Percentiles rank a stretch among this genome's conserved stretches.
Conservation (phyloP, 2,113 vertebrate species). For the Smithornis capensis region DNA sequence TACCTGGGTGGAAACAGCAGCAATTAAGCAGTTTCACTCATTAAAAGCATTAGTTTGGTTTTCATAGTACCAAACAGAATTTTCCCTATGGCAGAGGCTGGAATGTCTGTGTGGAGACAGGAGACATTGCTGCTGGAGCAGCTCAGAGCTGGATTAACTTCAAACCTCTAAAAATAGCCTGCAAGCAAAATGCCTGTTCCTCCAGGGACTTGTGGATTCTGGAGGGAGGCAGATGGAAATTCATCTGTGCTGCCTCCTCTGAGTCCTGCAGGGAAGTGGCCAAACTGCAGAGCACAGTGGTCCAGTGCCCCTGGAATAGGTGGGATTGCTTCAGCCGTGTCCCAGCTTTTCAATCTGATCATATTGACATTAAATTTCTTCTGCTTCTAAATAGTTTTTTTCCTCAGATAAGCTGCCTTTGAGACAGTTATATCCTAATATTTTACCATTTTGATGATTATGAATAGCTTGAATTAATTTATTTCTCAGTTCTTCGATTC, state of each 20-base stretch:
- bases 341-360: not conserved
- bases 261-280: not conserved
- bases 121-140: not conserved
- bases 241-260: not conserved
- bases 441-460: not conserved
- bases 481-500: not conserved
- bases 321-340: not conserved
- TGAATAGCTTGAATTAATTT: not conserved
- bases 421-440: not conserved
- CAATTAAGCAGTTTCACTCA: not conserved
- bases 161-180: slow-evolving; percentile 55
- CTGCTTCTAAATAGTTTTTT: not conserved
- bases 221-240: not conserved
- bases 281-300: not conserved
- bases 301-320: not conserved
- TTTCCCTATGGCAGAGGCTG: not conserved
- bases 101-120: not conserved
- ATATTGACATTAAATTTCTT: not conserved
- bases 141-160: slow-evolving; percentile 52
- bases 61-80: not conserved
- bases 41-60: not conserved
- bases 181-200: not conserved
- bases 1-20: not conserved
- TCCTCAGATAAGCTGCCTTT: not conserved
- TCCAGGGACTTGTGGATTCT: not conserved